Base-by-base conservation (phyloP, 2,888 invertebrate genomes). In the Proisotoma minuta region DNA sequence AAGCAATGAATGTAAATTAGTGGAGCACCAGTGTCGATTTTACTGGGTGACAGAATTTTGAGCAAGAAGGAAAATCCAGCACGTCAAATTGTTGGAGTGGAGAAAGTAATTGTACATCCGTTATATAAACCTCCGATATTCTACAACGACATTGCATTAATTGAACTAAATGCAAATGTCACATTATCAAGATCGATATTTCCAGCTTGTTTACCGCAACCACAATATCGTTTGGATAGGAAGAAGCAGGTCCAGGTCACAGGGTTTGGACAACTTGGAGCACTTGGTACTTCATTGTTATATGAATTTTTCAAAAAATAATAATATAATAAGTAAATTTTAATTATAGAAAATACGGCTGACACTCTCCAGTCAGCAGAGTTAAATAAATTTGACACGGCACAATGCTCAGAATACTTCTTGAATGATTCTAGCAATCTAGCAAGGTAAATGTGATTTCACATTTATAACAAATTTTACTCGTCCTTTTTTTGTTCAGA, bases 141-240 rank as follows among this genome's bases (percentile, higher is more conserved):
- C n/a, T 74, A 74, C 58, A 59, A 74, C 54, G 74, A 74, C 65
- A 63, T 74, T 15, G 74, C 67, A 8, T 54, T 75, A 15, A 59
- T 75, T 8, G 68, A 71, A 28, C 63, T 75, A 24, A 62, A 53
- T n/a, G 29, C 43, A 8, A 59, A 60, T n/a, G 52, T 71, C 1
- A 59, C 60, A 10, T 53, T 73, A 1, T 61, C 60, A 10, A 59
- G 62, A 24, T 57, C 63, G 23, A 29, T 71, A 2, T 50, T 65
- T 3, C 73, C 73, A 1, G 73, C 70, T 2, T 73, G 73, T 50
- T 57, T 73, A 43, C 71, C 73, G 8, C 68, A 63, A 40, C 59
- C 64, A 23, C 51, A 65, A 34, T 57, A 61, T 3, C 59, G 68
- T 2, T 49, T 63, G 20, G 51, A 63, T 24, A 59, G 39, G 23